phyloP scores from a whole-genome alignment of 2,888 invertebrate species.

The Amiota minor region DNA sequence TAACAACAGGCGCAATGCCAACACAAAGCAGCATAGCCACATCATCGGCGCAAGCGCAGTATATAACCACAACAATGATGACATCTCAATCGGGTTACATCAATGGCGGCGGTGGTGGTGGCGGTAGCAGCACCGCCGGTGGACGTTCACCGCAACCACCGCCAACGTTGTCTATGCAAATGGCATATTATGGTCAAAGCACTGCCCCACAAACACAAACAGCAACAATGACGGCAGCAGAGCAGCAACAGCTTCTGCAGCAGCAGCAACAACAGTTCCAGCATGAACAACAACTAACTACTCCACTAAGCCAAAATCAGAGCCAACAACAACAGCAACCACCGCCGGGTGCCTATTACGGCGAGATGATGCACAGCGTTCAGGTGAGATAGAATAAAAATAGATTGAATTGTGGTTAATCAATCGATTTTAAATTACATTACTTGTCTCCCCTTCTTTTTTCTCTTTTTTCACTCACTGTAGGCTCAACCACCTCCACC shows the following conservation, averaged over 20 bases:
- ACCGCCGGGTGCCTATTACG: slow-evolving; percentile 66
- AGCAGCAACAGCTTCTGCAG: slow-evolving; percentile 40
- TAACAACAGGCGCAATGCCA: slow-evolving; percentile 37
- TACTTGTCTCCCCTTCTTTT: not conserved
- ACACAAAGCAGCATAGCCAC: slow-evolving; percentile 26
- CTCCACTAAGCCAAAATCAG: slow-evolving; percentile 65
- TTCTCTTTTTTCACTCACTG: slow-evolving; percentile 45
- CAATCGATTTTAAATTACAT: slow-evolving; percentile 2
- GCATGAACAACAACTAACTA: slow-evolving; percentile 64
- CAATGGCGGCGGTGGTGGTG: slow-evolving; percentile 62
- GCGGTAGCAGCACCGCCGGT: slow-evolving; percentile 41
- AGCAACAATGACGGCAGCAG: slow-evolving; percentile 43
- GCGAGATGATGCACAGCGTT: slow-evolving; percentile 71
- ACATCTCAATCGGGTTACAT: slow-evolving; percentile 54
- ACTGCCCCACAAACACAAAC: slow-evolving; percentile 54
- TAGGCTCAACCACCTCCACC: slow-evolving; percentile 47
- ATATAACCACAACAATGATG: slow-evolving; percentile 52
- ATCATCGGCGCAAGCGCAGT: slow-evolving; percentile 46
- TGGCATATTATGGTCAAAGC: slow-evolving; percentile 71
- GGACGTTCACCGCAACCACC: slow-evolving; percentile 60
- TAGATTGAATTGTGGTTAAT: too few species aligned
- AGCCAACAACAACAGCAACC: slow-evolving; percentile 47
- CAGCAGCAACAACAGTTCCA: slow-evolving; percentile 48
- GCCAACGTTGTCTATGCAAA: slow-evolving; percentile 63
- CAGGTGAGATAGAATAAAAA: slow-evolving; percentile 60